Conservation (phyloP, 2,888 invertebrate genomes). For the Aspidiotus rigidus region DNA sequence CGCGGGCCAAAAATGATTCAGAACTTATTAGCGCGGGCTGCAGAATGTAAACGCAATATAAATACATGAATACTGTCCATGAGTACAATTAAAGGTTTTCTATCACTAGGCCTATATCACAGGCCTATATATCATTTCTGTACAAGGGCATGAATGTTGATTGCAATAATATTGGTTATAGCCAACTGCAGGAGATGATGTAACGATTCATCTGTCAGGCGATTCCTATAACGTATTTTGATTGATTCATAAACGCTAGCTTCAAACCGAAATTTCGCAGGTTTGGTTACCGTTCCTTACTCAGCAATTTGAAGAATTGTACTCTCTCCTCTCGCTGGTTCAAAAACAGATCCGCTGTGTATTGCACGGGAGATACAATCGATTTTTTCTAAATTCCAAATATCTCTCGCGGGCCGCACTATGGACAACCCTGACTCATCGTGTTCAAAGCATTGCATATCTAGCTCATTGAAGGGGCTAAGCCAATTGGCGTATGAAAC, state of each 20-base stretch:
- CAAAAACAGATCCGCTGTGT: slow-evolving; percentile 25
- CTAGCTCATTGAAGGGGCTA: no score
- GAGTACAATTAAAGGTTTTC: no score
- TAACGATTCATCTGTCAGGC: neutral
- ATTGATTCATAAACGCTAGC: slow-evolving; percentile 34
- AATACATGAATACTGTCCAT: no score
- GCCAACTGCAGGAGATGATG: neutral
- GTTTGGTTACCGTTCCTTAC: slow-evolving; percentile 28
- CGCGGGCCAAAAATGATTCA: neutral
- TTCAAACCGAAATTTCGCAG: slow-evolving; percentile 24
- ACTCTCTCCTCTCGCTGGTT: slow-evolving; percentile 26
- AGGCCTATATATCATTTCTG: no score
- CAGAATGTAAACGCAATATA: neutral
- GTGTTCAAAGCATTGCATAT: no score
- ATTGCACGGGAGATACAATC: no score
- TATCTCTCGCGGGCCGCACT: no score
- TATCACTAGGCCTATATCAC: no score
- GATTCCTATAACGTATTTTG: slow-evolving; percentile 16
- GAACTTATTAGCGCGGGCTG: neutral
- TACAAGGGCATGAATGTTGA: no score
- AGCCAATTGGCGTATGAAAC: no score
- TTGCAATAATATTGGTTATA: neutral
- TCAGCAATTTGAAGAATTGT: slow-evolving; percentile 31
- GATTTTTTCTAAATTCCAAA: no score
- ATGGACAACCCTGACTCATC: no score